Percentiles rank a stretch among this genome's conserved stretches.
Evolutionary conservation across 2,888 invertebrate species (phyloP).

Genomic region (Mythimna pallens): DNA sequence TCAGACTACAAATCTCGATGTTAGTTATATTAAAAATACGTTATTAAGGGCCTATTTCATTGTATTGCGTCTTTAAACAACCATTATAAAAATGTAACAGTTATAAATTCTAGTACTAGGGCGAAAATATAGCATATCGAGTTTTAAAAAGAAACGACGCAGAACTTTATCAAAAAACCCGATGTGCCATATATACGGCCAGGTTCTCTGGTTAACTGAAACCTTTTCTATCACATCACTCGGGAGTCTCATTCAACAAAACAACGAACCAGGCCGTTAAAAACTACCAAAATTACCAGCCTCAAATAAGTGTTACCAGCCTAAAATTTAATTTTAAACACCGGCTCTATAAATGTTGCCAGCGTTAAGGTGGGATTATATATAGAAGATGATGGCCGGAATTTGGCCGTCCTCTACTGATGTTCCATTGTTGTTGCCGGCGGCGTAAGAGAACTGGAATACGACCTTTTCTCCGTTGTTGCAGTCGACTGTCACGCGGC

Average conservation of each 20-base stretch:
- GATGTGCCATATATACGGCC: not conserved
- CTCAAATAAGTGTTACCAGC: constrained; percentile 56
- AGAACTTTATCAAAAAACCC: not conserved
- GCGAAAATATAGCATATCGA: not conserved
- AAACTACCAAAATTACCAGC: constrained; percentile 35
- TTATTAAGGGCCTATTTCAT: constrained; percentile 19
- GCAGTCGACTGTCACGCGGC: constrained; percentile 94
- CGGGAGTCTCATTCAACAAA: not conserved
- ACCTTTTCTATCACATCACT: constrained; percentile 16
- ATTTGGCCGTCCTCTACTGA: constrained; percentile 97
- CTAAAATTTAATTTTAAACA: constrained; percentile 46
- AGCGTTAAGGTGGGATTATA: constrained; percentile 72
- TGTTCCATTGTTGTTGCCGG: constrained; percentile 96
- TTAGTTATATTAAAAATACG: constrained; percentile 18
- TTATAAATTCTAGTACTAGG: not conserved
- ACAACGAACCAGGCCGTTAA: constrained; percentile 18
- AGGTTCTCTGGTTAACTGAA: not conserved
- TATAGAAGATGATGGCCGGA: constrained; percentile 96
- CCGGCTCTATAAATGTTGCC: constrained; percentile 61
- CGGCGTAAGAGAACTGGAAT: constrained; percentile 95
- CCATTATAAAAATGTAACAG: not conserved
- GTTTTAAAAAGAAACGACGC: not conserved
- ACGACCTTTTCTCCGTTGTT: constrained; percentile 94
- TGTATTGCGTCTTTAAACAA: not conserved
- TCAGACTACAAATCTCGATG: constrained; percentile 64